Evolutionary conservation across 2,113 vertebrate species (phyloP).

Genomic region (Chlamydotis undulata): DNA sequence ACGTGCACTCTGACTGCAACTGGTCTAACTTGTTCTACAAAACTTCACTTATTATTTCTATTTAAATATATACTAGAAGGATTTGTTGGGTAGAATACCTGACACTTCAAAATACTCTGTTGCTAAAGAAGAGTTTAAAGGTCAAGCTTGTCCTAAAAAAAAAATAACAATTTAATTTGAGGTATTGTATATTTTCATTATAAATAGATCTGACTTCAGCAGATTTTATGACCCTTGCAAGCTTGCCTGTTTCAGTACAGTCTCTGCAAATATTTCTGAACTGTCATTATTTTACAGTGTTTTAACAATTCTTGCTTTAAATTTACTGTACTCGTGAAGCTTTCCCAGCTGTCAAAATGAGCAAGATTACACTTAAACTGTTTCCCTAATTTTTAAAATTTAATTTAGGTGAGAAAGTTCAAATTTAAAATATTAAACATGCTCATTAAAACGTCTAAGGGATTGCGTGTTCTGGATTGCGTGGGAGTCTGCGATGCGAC

Average conservation of each 20-base stretch:
- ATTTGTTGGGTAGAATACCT: neutral
- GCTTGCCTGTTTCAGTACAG: neutral
- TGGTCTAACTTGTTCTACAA: neutral
- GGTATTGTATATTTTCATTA: neutral
- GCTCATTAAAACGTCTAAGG: neutral
- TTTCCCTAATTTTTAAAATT: neutral
- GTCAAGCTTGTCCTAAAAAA: neutral
- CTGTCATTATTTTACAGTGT: neutral
- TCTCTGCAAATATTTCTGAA: neutral
- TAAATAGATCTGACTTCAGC: neutral
- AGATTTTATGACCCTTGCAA: neutral
- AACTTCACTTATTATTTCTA: neutral
- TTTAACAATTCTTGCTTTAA: neutral
- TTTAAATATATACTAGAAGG: neutral
- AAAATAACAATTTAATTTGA: neutral
- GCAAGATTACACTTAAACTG: neutral
- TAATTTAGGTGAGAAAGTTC: neutral
- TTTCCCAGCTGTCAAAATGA: neutral
- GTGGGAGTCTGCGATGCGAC: neutral
- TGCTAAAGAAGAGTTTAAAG: neutral
- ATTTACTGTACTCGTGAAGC: neutral
- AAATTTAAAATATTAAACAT: neutral
- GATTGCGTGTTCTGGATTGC: neutral
- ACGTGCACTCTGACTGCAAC: fast-evolving
- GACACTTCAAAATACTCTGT: neutral